phyloP scores from a whole-genome alignment of 2,888 invertebrate species.

The Melanargia galathea region DNA sequence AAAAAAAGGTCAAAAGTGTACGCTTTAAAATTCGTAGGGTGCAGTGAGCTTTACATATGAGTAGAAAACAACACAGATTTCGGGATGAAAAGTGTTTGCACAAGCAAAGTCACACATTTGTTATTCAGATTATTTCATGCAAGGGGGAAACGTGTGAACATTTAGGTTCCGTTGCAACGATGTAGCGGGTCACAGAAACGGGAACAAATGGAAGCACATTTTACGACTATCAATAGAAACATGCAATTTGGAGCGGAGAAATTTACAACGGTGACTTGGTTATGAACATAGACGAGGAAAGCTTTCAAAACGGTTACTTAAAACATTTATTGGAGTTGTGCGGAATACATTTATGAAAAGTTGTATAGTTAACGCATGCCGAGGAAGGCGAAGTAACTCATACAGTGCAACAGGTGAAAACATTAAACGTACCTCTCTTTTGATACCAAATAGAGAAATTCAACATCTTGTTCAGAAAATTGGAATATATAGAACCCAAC shows the following conservation, averaged over 20 bases:
- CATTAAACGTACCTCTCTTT: slow-evolving; percentile 37
- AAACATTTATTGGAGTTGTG: slow-evolving; percentile 23
- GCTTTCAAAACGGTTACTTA: slow-evolving; percentile 21
- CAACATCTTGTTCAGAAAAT: slow-evolving; percentile 8
- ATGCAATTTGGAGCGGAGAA: slow-evolving; percentile 32
- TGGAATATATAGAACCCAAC: not conserved
- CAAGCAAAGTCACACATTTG: slow-evolving; percentile 34
- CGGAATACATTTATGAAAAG: slow-evolving; percentile 20
- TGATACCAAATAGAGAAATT: slow-evolving; percentile 4
- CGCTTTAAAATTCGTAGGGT: slow-evolving; percentile 27
- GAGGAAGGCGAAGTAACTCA: slow-evolving; percentile 34
- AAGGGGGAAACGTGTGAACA: slow-evolving; percentile 36
- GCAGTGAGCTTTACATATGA: slow-evolving; percentile 29
- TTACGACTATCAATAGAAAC: slow-evolving; percentile 31
- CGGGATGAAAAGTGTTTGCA: slow-evolving; percentile 32
- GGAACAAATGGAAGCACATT: slow-evolving; percentile 26
- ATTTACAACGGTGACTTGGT: slow-evolving; percentile 18
- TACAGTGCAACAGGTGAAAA: slow-evolving; percentile 31
- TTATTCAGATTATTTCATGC: slow-evolving; percentile 39
- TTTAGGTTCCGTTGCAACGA: slow-evolving; percentile 33
- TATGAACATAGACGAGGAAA: slow-evolving; percentile 18
- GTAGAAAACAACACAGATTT: slow-evolving; percentile 31
- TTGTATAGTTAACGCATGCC: slow-evolving; percentile 27
- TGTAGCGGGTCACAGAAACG: slow-evolving; percentile 27
- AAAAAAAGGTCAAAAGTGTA: slow-evolving; percentile 16